Evolutionary conservation across 1,140 invertebrate species (phyloP).

Genomic region (Cherax quadricarinatus): DNA sequence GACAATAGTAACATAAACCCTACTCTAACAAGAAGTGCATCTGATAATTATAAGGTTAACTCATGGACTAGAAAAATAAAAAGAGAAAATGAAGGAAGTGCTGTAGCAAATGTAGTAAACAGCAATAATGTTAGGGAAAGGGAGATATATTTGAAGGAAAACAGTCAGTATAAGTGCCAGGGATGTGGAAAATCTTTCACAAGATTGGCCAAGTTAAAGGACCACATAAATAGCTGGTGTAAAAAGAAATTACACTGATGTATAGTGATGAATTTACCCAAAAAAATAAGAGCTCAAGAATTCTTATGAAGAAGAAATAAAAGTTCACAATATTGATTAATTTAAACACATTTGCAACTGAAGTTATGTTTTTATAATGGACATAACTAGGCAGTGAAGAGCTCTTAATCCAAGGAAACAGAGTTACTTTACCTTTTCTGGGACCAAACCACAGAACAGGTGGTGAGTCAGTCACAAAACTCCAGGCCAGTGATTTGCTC

Average conservation of each 20-base stretch:
- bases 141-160: background rate
- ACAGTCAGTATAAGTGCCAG: background rate
- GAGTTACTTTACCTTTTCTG: too few species aligned
- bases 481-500: too few species aligned
- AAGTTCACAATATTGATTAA: too few species aligned
- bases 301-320: too few species aligned
- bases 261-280: background rate
- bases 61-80: background rate
- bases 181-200: conserved; percentile 9
- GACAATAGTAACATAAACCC: background rate
- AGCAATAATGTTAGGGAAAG: background rate
- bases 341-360: too few species aligned
- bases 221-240: background rate
- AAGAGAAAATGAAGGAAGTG: background rate
- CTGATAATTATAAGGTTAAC: background rate
- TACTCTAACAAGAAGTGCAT: background rate
- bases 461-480: too few species aligned
- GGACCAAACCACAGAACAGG: too few species aligned
- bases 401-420: too few species aligned
- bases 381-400: too few species aligned
- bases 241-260: background rate
- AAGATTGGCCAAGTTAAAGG: background rate
- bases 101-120: background rate
- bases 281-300: too few species aligned
- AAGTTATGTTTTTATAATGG: too few species aligned